Evolutionary conservation across 2,113 vertebrate species (phyloP), one percentile per base, ranked within the genome.

Genomic region (Hylia prasina): DNA sequence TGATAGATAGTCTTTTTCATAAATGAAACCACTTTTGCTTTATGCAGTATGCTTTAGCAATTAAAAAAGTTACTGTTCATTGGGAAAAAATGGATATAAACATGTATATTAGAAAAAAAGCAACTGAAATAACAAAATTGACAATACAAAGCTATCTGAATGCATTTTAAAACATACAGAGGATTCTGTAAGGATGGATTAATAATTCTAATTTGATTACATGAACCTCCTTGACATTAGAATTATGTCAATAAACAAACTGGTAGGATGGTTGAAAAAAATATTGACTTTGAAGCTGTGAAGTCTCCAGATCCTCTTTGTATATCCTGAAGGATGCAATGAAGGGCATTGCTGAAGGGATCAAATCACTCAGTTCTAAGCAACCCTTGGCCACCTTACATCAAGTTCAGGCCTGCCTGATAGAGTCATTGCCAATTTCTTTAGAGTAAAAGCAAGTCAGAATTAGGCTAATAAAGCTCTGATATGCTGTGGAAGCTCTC

Each of bases 1-100:
- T 80, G 56, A 87, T 96, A 82, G 78, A 95, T 91, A 87, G 39
- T 69, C 30, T 95, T 96, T 90, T 90, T 82, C 80, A 95, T 87
- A 95, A 97, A 94, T 95, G 90, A 97, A 95, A 92, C 81, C 47
- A 58, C 33, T 84, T 69, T 31, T 83, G 21, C 80, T 94, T 69
- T 88, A 82, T 53, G 53, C 35, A 63, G 11, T 87, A 19, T 42
- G 64, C 10, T 53, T 89, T 89, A 71, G n/a, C 64, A 82, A 90
- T 89, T 90, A 39, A 68, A 94, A 94, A 50, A 5, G 1, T 60
- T 72, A 39, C 39, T 65, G 11, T 42, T 57, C 23, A 37, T 18
- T 42, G 45, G 28, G 17, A 56, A 53, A 73, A 87, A 78, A 56
- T 2, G 10, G 2, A 27, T 45, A 54, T 47, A 81, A 88, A 45